phyloP scores from a whole-genome alignment of 2,113 vertebrate species.

The Carlito syrichta region DNA sequence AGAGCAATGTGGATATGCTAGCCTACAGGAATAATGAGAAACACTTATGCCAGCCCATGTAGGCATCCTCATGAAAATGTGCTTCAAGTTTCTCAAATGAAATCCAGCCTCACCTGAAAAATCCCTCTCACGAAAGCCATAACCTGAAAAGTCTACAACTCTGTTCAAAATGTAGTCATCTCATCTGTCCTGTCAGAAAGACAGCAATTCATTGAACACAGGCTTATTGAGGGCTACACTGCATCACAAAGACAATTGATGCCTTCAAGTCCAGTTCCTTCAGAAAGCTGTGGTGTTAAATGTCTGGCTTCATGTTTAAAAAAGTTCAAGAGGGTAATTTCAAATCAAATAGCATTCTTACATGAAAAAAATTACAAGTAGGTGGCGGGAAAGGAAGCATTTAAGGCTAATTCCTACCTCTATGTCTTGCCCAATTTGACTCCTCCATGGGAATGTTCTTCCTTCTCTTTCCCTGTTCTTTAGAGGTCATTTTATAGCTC shows the following conservation, averaged over 20 bases:
- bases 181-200: constrained; percentile 34
- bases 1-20: background rate
- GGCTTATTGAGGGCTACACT: background rate
- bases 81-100: background rate
- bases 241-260: constrained; percentile 28
- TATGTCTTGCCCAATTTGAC: background rate
- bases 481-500: background rate
- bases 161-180: background rate
- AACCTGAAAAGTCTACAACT: background rate
- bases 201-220: background rate
- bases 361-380: background rate
- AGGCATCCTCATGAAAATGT: constrained; percentile 13
- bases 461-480: background rate
- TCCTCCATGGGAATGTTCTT: background rate
- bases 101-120: constrained; percentile 25
- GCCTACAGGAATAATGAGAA: fast-evolving
- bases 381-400: background rate
- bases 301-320: constrained; percentile 41
- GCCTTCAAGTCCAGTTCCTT: constrained; percentile 1
- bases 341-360: background rate
- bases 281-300: background rate
- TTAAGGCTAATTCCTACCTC: background rate
- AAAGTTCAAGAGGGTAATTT: background rate
- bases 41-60: background rate
- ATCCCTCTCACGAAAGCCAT: background rate